Conservation (phyloP, 2,888 invertebrate genomes). For the Orthosia gothica region DNA sequence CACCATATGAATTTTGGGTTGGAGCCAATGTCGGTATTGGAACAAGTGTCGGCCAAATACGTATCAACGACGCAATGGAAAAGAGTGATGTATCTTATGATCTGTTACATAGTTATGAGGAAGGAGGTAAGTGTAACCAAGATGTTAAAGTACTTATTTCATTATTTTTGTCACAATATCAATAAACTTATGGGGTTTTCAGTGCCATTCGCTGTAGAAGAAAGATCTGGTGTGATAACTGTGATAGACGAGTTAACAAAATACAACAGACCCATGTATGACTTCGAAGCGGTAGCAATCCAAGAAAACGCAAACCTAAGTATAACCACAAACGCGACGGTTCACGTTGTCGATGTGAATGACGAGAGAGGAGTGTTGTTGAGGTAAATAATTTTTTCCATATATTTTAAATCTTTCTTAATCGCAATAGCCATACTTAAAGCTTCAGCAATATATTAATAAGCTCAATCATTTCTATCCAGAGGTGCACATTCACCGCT, state of each 20-base stretch:
- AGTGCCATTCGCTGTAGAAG: conserved; percentile 98
- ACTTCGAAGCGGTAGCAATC: conserved; percentile 96
- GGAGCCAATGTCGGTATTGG: conserved; percentile 96
- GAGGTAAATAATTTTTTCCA: conserved; percentile 84
- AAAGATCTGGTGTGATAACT: conserved; percentile 96
- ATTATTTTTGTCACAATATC: neutral
- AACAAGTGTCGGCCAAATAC: conserved; percentile 96
- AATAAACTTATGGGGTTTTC: conserved; percentile 69
- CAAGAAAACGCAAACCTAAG: conserved; percentile 92
- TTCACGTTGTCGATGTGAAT: conserved; percentile 95
- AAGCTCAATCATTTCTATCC: conserved; percentile 66
- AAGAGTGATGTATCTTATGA: conserved; percentile 94
- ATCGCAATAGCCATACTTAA: too few relatives aligned
- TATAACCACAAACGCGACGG: conserved; percentile 95
- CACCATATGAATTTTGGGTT: conserved; percentile 98
- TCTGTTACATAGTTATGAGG: conserved; percentile 95
- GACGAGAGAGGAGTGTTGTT: conserved; percentile 93
- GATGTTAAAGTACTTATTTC: neutral
- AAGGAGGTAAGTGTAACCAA: conserved; percentile 92
- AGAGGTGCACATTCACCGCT: conserved; percentile 94
- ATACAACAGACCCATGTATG: conserved; percentile 93
- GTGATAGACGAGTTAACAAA: conserved; percentile 95
- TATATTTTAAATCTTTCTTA: too few relatives aligned
- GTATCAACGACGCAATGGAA: conserved; percentile 94
- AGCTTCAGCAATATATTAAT: neutral